A percentile compares a stretch with the other conserved stretches of the same genome.
Evolutionary conservation across 2,888 invertebrate genomes (phyloP).

Genomic region (Mellilla xanthometata): DNA sequence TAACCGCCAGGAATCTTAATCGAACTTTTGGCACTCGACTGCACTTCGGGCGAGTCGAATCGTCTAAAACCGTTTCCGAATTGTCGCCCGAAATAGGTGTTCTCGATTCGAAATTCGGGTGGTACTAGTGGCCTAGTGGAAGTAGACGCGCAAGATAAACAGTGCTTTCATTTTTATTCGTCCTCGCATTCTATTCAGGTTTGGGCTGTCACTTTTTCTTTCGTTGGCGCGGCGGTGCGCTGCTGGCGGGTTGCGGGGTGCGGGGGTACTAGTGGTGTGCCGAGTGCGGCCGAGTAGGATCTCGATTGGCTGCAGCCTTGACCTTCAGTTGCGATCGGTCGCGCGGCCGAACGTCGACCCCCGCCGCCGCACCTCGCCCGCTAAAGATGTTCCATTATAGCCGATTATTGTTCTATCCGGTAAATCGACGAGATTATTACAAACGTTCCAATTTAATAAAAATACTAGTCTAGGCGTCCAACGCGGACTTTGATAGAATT

Average conservation of each 20-base stretch:
- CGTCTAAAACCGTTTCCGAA: constrained; percentile 8
- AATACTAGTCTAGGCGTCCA: no score
- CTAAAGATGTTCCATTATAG: constrained; percentile 43
- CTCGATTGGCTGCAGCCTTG: constrained; percentile 71
- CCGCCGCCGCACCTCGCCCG: constrained; percentile 40
- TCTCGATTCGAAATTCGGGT: constrained; percentile 27
- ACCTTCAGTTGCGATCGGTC: constrained; percentile 76
- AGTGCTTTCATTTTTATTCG: constrained; percentile 80
- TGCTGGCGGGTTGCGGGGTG: constrained; percentile 4
- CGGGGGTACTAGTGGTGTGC: constrained; percentile 36
- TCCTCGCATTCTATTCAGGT: constrained; percentile 78
- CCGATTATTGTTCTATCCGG: constrained; percentile 32
- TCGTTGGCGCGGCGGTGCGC: constrained; percentile 48
- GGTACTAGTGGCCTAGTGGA: constrained; percentile 34
- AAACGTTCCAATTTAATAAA: constrained; percentile 15
- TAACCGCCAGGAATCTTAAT: constrained; percentile 54
- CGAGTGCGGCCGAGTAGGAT: constrained; percentile 49
- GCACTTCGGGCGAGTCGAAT: constrained; percentile 11
- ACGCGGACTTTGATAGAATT: no score
- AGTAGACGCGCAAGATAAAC: constrained; percentile 45
- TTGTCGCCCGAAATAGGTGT: constrained; percentile 27
- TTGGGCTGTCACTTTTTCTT: constrained; percentile 81
- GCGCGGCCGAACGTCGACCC: constrained; percentile 74
- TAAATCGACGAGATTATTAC: constrained; percentile 23
- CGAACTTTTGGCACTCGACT: constrained; percentile 18